Evolutionary conservation across 2,113 vertebrate species (phyloP).

Genomic region (Lates calcarifer): DNA sequence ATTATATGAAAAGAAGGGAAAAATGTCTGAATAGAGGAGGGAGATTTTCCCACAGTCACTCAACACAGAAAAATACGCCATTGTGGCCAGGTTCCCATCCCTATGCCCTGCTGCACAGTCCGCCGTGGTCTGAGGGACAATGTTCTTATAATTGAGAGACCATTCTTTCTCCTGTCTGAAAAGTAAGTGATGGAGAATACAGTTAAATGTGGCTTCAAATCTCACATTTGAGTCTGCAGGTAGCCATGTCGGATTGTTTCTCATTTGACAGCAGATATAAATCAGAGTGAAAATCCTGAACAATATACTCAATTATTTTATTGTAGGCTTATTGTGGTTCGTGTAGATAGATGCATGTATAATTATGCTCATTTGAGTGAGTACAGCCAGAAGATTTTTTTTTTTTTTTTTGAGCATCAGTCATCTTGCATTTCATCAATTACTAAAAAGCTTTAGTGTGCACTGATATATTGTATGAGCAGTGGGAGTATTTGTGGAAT

Average conservation of each 20-base stretch:
- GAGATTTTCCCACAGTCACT: slow-evolving; percentile 99
- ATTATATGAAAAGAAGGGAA: slow-evolving; percentile 94
- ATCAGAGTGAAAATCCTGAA: not conserved
- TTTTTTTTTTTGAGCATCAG: slow-evolving; percentile 21
- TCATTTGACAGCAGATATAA: slow-evolving; percentile 20
- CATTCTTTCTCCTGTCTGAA: slow-evolving; percentile 90
- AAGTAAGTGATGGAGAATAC: slow-evolving; percentile 89
- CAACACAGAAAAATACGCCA: slow-evolving; percentile 96
- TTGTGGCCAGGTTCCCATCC: slow-evolving; percentile 89
- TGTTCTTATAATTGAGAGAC: slow-evolving; percentile 95
- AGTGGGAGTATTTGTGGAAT: slow-evolving; percentile 6
- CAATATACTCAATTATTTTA: not conserved
- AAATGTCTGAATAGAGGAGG: slow-evolving; percentile 99
- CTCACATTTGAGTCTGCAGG: slow-evolving; percentile 41
- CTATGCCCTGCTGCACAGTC: slow-evolving; percentile 80
- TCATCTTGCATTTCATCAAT: not conserved
- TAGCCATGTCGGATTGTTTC: slow-evolving; percentile 13
- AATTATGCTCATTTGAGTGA: not conserved
- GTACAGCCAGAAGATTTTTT: not conserved
- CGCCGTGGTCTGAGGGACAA: slow-evolving; percentile 93
- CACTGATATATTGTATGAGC: not conserved
- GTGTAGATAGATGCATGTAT: not conserved
- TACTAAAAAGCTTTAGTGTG: not conserved
- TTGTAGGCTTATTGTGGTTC: not conserved
- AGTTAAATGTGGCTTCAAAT: slow-evolving; percentile 73